Evolutionary conservation across 2,888 invertebrate species (phyloP), one percentile per base, ranked within the genome.

Genomic region (Rambutsinella grinnellia): DNA sequence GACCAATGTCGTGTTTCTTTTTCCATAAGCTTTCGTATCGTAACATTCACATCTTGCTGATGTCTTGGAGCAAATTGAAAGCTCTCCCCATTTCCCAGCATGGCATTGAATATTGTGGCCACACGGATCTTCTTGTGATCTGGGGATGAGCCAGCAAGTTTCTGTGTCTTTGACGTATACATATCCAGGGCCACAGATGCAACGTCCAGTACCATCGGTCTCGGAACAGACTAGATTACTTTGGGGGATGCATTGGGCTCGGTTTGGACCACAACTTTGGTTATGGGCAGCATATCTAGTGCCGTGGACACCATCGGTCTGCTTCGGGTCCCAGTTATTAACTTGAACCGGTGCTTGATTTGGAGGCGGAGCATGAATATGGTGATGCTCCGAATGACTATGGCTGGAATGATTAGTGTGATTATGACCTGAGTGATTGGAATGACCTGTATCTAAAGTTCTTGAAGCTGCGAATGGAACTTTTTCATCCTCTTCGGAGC

Each of bases 101-200:
- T 78, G 78, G 36, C 80, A 80, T 19, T 80, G 78, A 10, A 46
- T 47, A 23, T 80, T 58, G 36, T 72, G 54, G 6, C 24, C 21
- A 28, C 80, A 80, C 0, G 17, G 15, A 1, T 54, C 54, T n/a
- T 44, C 10, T 2, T 15, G 17, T 2, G 24, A 26, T 17, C 28
- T 47, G 19, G 44, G 23, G 24, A 71, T 72, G 13, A 10, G 13
- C 36, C 58, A 66, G 51, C 80, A 80, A 13, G 28, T 49, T 57
- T 80, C 80, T 3, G 46, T 65, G 3, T 3, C 10, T 0, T 56
- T 58, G 17, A 76, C 61, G 53, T 80, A 80, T 1, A 65, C 58
- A 15, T 56, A 51, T 15, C 10, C 49, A 3, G 24, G 8, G 1
- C 6, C 47, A 51, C 80, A 80, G 2, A 24, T 21, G 19, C 80